Evolutionary conservation across 2,113 vertebrate species (phyloP), one percentile per base, ranked within the genome.

Genomic region (Picathartes gymnocephalus): DNA sequence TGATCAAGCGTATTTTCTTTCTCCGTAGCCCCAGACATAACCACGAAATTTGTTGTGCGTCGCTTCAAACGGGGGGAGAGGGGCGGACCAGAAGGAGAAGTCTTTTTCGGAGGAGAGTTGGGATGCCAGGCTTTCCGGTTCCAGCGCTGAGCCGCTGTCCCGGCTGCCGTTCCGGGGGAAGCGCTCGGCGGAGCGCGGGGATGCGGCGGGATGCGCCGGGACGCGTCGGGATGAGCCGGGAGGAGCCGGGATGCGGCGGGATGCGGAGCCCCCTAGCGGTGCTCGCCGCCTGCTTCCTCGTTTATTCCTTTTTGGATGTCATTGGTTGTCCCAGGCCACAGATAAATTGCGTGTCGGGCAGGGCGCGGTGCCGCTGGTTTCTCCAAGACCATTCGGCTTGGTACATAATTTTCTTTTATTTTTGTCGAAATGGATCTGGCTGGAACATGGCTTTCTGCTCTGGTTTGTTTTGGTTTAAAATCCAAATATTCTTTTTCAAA

Each of bases 241-340:
- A 53, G 53, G 37, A 10, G 2, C 13, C 10, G 45, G 66, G 66
- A 68, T 37, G 47, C 2, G 4, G 6, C 16, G 81, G 70, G 66
- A 42, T 80, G 69, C 74, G 37, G 82, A 74, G 89, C 16, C 82
- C 62, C 10, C 89, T 81, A n/a, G 76, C 20, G 82, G 42, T 56
- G 68, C 9, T 10, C 4, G 5, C 39, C 5, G 2, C 35, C 66
- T 18, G 3, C 40, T 60, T 24, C 4, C 2, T 14, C 5, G 0
- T 12, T 17, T 19, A 3, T 5, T 70, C 51, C 51, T 85, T 80
- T 54, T 22, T 8, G 66, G 8, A 4, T 33, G 19, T 25, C 30
- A 2, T 6, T 0, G 18, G 5, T 37, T 24, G 44, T 51, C 44
- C 51, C 42, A 33, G 33, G 39, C 57, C 37, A 1, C 13, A 1